Conservation (phyloP, 2,113 vertebrate species). For the Paraplagusia blochii region DNA sequence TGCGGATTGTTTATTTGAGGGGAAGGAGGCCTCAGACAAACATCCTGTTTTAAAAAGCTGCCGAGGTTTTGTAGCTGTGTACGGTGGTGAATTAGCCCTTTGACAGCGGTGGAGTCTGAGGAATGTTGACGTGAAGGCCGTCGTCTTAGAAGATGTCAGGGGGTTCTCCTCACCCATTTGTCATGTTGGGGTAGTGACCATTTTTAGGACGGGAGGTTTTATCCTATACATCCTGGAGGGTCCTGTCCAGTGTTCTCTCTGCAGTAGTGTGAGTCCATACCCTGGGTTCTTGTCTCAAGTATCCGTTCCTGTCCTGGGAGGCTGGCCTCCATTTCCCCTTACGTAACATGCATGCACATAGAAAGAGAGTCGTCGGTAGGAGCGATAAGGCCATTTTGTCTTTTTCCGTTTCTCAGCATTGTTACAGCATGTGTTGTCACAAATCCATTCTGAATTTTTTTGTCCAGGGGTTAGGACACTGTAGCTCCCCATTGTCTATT, state of each 20-base stretch:
- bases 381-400: constrained; percentile 62
- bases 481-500: constrained; percentile 19
- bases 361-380: constrained; percentile 65
- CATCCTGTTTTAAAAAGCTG: constrained; percentile 88
- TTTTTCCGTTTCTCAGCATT: constrained; percentile 70
- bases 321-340: constrained; percentile 76
- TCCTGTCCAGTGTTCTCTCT: constrained; percentile 46
- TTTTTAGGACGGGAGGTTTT: constrained; percentile 33
- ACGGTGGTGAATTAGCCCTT: constrained; percentile 73
- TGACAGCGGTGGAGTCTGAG: constrained; percentile 64
- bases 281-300: constrained; percentile 64
- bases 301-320: constrained; percentile 75
- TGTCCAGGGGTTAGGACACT: constrained; percentile 26
- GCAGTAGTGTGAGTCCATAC: constrained; percentile 43
- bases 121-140: constrained; percentile 76
- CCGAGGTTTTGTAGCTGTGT: constrained; percentile 73
- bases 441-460: constrained; percentile 47
- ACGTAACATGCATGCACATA: constrained; percentile 64
- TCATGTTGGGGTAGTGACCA: constrained; percentile 58
- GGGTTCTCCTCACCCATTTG: constrained; percentile 60
- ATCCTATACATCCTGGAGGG: constrained; percentile 60
- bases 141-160: constrained; percentile 54
- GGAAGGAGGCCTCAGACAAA: constrained; percentile 85
- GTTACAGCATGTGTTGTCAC: constrained; percentile 39
- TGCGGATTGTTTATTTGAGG: constrained; percentile 92